Conservation (phyloP, 2,888 invertebrate species). For the Arctia plantaginis region DNA sequence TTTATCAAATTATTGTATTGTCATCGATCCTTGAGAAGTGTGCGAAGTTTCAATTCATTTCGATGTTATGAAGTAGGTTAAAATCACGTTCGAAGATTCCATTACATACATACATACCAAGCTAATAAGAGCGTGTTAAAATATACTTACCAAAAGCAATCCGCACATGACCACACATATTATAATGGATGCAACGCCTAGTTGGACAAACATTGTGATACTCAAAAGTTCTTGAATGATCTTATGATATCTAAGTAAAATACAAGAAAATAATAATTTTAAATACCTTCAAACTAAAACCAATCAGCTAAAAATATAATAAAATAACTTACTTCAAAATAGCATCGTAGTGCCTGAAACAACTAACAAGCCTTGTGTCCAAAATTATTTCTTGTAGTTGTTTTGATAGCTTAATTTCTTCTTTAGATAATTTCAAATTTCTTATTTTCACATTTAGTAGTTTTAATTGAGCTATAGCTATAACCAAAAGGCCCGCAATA, state of each 20-base stretch:
- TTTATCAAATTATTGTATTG: too few species aligned
- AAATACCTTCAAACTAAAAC: not conserved
- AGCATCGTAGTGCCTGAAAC: constrained; percentile 65
- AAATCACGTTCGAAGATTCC: too few species aligned
- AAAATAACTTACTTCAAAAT: constrained; percentile 65
- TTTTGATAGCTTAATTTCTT: constrained; percentile 31
- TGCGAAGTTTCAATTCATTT: too few species aligned
- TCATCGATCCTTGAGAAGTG: too few species aligned
- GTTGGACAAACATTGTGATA: constrained; percentile 68
- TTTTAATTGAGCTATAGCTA: constrained; percentile 67
- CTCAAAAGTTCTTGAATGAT: constrained; percentile 63
- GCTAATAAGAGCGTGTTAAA: too few species aligned
- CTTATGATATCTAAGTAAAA: constrained; percentile 66
- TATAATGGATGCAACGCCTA: constrained; percentile 65
- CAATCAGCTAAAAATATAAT: not conserved
- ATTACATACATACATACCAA: too few species aligned
- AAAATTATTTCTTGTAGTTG: constrained; percentile 37
- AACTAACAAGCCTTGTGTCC: constrained; percentile 49
- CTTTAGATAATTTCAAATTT: constrained; percentile 53
- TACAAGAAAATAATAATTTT: not conserved
- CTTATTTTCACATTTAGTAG: constrained; percentile 63
- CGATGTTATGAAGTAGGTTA: too few species aligned
- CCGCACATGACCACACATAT: constrained; percentile 71
- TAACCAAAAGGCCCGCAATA: constrained; percentile 65
- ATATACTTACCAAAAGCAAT: constrained; percentile 62